A percentile compares a stretch with the other conserved stretches of the same genome.
These are phyloP conservation scores for Apis cerana DNA, from an alignment of 1,140 invertebrate species.

Conservation along the genomic window DNA sequence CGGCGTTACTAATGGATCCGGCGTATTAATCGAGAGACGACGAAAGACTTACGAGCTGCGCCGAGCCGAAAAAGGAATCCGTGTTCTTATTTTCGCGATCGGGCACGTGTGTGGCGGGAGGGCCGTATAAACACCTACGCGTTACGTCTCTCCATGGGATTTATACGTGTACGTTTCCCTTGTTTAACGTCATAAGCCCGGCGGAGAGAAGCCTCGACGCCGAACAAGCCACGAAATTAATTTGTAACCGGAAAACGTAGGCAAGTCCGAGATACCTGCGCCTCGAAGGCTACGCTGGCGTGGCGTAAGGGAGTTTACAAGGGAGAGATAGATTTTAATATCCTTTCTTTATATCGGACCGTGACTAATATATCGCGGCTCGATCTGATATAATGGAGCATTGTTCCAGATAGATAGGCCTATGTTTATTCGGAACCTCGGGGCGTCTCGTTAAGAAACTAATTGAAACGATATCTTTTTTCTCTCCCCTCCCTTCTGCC, in stretches of 20 bases:
- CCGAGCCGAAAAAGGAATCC: constrained; percentile 11
- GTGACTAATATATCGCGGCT: constrained; percentile 12
- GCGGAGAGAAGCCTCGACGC: constrained; percentile 25
- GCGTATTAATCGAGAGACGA: constrained; percentile 26
- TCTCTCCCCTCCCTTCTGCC: no score
- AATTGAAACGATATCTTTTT: constrained; percentile 43
- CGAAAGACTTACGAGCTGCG: constrained; percentile 1
- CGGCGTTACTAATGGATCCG: not conserved
- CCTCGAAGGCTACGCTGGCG: not conserved
- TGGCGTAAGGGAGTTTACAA: not conserved
- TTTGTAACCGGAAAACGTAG: constrained; percentile 61
- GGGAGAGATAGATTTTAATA: constrained; percentile 20
- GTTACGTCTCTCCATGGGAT: constrained; percentile 40
- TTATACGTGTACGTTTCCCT: constrained; percentile 18
- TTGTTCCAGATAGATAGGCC: constrained; percentile 20
- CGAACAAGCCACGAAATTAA: constrained; percentile 53
- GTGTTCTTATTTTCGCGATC: constrained; percentile 16
- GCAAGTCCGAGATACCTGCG: constrained; percentile 13
- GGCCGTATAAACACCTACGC: constrained; percentile 42
- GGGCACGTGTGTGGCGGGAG: no score
- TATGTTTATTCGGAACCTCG: constrained; percentile 32
- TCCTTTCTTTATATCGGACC: constrained; percentile 27
- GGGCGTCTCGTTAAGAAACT: constrained; percentile 34
- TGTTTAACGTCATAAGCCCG: constrained; percentile 43
- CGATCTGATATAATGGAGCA: constrained; percentile 24